Conservation (phyloP, 2,113 vertebrate species). For the Perccottus glenii region DNA sequence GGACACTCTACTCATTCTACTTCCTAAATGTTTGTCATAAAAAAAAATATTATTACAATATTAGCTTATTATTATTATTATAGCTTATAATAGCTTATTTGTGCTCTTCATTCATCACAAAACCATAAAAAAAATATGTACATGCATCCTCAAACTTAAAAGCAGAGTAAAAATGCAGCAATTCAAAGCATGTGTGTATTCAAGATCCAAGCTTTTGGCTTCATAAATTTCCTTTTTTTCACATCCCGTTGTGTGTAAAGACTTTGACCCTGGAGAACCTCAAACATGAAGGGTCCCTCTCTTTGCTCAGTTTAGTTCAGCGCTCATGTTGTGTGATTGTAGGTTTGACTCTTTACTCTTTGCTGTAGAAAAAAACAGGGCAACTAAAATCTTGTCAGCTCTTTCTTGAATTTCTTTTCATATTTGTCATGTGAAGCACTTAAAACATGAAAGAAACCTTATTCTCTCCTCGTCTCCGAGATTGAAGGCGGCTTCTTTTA, state of each 20-base stretch:
- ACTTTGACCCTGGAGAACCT: conserved; percentile 39
- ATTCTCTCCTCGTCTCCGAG: conserved; percentile 47
- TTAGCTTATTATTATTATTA: no score
- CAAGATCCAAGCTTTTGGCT: conserved; percentile 3
- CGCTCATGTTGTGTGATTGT: conserved; percentile 45
- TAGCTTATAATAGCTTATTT: no score
- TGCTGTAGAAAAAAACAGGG: conserved; percentile 52
- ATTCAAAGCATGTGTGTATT: background rate
- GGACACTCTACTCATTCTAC: no score
- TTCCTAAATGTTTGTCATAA: no score
- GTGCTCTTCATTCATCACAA: no score
- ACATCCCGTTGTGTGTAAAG: conserved; percentile 31
- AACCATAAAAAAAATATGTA: no score
- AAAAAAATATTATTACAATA: no score
- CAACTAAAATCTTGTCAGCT: conserved; percentile 57
- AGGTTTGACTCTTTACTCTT: conserved; percentile 55
- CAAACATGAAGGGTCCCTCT: conserved; percentile 4
- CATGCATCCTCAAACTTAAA: no score
- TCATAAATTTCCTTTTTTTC: conserved; percentile 28
- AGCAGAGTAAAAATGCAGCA: background rate
- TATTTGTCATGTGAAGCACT: conserved; percentile 63
- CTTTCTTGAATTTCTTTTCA: conserved; percentile 47
- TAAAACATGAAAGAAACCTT: conserved; percentile 64
- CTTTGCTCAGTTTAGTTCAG: conserved; percentile 19
- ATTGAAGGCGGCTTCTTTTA: conserved; percentile 53